Base-by-base conservation (phyloP, 2,888 invertebrate genomes). In the Chydorus sphaericus region DNA sequence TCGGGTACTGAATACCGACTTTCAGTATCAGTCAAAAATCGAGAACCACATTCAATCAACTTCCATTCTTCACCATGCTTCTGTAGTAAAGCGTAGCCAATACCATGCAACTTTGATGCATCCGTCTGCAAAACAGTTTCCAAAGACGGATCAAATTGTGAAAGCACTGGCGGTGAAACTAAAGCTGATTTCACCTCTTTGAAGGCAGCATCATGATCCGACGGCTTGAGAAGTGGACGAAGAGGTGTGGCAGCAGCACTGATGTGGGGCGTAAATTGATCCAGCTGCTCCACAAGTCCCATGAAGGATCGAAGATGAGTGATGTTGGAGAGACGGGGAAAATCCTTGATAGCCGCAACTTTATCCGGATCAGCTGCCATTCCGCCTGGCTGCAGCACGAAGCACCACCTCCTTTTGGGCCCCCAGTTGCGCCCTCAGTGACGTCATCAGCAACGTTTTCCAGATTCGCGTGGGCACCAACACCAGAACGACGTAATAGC, bases 1-100 rank as follows among this genome's bases (percentile, higher is more conserved):
- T 52, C 52, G 16, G 60, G 59, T 39, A 61, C 61, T 26, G 61
- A 57, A 54, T 63, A 64, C 3, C 60, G 53, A n/a, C 20, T 44
- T 38, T 60, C 58, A 8, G 50, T 54, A 7, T 53, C 52, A n/a
- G 58, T 38, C n/a, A 60, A 31, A 26, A 39, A 31, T 5, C 54
- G 26, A 8, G 57, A 57, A 8, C 37, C 57, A 7, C 10, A 48
- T n/a, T 55, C 28, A 5, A 44, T 26, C 33, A 57, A 23, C 14
- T 31, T 36, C 44, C 44, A 48, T 16, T 38, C 11, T 6, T 16
- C 4, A 23, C 18, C 31, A n/a, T 57, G 37, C 16, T 23, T 29
- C 52, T 56, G 56, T 6, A 56, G 36, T n/a, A 57, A 36, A 11
- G 55, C 48, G 26, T 38, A 56, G 14, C 56, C 57, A 14, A 57